Base-by-base conservation (phyloP, 2,888 invertebrate genomes). In the Hirtodrosophila duncani region DNA sequence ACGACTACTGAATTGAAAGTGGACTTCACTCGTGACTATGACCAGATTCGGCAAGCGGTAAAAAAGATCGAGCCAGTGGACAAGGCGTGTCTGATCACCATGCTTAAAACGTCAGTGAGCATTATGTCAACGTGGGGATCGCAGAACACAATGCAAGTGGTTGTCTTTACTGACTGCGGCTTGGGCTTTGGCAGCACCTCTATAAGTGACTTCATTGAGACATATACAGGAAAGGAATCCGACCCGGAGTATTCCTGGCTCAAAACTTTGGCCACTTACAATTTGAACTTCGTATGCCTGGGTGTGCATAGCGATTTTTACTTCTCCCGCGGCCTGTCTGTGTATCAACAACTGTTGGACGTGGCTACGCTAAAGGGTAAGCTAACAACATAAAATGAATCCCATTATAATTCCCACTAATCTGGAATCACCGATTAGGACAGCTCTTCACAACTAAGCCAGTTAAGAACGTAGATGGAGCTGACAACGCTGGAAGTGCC, bases 61-160 rank as follows among this genome's bases (percentile, higher is more conserved):
- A 90, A 91, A 56, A 91, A 91, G 52, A 88, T 96, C 4, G 94
- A 95, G 58, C 93, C 94, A 74, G 93, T 92, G 77, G 97, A 97
- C 83, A 95, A 95, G 85, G 94, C 97, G 0, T 93, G 93, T 78
- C 89, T 97, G 51, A 93, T 94, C 81, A 90, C 91, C 3, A 94
- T 94, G 34, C 88, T 98, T 2, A 90, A 91, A 72, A 94, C 94
- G 11, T 92, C 95, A 1, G 93, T 92, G 78, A 92, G 92, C 74
- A 88, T 95, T 38, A 91, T 97, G 21, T 89, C 92, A 42, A 95
- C 96, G 84, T 98, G 98, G 98, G 97, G 97, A 3, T 92, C 92
- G 55, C 92, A 94, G 63, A 94, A 93, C 36, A 92, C 93, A 5
- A 93, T 94, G 69, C 97, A 98, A 88, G 91, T 92, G 13, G 88